Evolutionary conservation across 1,140 invertebrate species (phyloP), one percentile per base, ranked within the genome.

Genomic region (Portunus trituberculatus): DNA sequence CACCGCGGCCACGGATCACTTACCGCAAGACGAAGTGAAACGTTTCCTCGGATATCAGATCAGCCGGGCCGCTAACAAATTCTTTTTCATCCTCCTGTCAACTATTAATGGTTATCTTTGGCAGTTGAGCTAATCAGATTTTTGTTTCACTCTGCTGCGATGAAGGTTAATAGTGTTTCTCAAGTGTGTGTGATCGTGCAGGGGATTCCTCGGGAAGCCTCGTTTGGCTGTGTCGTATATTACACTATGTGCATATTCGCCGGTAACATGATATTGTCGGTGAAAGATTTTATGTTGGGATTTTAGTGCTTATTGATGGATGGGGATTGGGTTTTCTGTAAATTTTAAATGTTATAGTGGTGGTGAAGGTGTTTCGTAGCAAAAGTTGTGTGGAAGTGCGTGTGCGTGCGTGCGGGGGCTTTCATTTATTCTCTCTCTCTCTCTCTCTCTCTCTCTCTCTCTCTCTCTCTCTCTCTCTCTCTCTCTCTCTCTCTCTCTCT

Each of bases 1-100:
- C 91, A 3, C 29, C 28, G 28, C 52, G 8, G 83, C 31, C 28
- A 88, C 92, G 92, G 92, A 86, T 93, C 92, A 93, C 83, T 93
- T 59, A 10, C 92, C 25, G 28, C 92, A 16, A 25, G 83, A 86
- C 46, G 2, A 76, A 52, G 92, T 82, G 76, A 87, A 88, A 93
- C 88, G 84, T 93, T 86, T 88, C 92, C 46, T 31, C 25, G 28
- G 89, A 32, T 91, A 91, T 48, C 28, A 39, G 52, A 39, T 39
- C 31, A 32, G n/a, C 14, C 45, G 12, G 7, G 32, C 86, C 67
- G 67, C 67, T 76, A 76, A 76, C 67, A 76, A 76, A 76, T 76
- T 76, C 67, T 76, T 76, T 76, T 76, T 76, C 67, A n/a, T 76
- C 67, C 67, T 76, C 67, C 67, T n/a, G 67, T 76, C 67, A n/a